phyloP scores from a whole-genome alignment of 1,140 invertebrate genomes.

The Cotesia vestalis region DNA sequence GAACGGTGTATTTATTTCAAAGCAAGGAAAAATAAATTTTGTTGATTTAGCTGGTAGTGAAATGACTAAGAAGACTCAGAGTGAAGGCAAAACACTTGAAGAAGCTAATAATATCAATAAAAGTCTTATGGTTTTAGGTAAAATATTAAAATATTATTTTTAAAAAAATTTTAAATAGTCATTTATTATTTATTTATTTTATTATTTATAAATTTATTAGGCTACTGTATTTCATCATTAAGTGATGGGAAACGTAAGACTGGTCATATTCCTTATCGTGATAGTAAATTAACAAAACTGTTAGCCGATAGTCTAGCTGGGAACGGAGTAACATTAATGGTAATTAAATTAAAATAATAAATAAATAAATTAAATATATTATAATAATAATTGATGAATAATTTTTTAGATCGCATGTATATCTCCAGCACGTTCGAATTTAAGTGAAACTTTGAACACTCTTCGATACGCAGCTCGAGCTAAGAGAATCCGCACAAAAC shows the following conservation, averaged over 20 bases:
- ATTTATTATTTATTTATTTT: too few species aligned
- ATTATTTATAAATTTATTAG: slow-evolving; percentile 62
- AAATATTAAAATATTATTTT: slow-evolving; percentile 36
- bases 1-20: slow-evolving; percentile 83
- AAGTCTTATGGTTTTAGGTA: slow-evolving; percentile 92
- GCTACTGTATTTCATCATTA: slow-evolving; percentile 92
- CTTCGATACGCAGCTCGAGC: slow-evolving; percentile 87
- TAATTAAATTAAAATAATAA: slow-evolving; percentile 58
- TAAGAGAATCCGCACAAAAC: slow-evolving; percentile 88
- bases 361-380: slow-evolving; percentile 30
- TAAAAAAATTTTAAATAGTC: not conserved
- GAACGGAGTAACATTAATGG: slow-evolving; percentile 93
- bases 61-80: slow-evolving; percentile 93
- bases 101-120: slow-evolving; percentile 97
- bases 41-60: slow-evolving; percentile 95
- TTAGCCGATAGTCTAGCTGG: slow-evolving; percentile 93
- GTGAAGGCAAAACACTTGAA: slow-evolving; percentile 87
- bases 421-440: slow-evolving; percentile 85
- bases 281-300: slow-evolving; percentile 92
- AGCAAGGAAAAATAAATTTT: slow-evolving; percentile 93
- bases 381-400: slow-evolving; percentile 17
- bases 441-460: slow-evolving; percentile 91
- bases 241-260: slow-evolving; percentile 84
- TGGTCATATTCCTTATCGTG: slow-evolving; percentile 91
- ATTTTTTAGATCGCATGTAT: slow-evolving; percentile 87